Evolutionary conservation across 1,140 invertebrate genomes (phyloP).

Genomic region (Ylistrum balloti): DNA sequence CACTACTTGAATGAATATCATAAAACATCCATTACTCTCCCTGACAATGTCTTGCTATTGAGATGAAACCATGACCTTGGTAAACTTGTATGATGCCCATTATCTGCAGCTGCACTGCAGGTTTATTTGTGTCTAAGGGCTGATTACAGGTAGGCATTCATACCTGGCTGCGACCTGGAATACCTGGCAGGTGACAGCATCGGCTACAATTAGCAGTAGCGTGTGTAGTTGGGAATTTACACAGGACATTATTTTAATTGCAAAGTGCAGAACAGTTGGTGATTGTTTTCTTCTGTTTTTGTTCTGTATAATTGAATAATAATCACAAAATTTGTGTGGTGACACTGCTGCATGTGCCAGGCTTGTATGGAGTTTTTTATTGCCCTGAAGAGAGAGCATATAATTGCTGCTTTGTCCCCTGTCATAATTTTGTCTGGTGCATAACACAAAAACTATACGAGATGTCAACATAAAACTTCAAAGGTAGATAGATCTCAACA

Average conservation of each 20-base stretch:
- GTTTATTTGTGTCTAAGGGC: background rate
- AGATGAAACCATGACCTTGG: background rate
- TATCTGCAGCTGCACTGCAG: constrained; percentile 1
- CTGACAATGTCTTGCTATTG: background rate
- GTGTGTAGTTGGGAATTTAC: background rate
- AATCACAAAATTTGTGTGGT: no score
- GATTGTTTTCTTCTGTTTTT: background rate
- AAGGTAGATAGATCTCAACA: no score
- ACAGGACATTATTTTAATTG: background rate
- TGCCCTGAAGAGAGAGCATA: no score
- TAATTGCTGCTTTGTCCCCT: no score
- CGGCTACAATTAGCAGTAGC: background rate
- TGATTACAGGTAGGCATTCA: constrained; percentile 25
- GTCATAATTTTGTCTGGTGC: no score
- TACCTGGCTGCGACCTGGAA: background rate
- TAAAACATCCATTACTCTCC: background rate
- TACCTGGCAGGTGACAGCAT: constrained; percentile 3
- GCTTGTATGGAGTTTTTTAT: no score
- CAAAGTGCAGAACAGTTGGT: background rate
- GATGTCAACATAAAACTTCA: no score
- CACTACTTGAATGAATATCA: background rate
- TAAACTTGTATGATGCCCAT: background rate
- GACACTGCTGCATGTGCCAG: no score
- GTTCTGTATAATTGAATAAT: background rate
- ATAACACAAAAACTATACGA: no score